These are phyloP conservation scores for Narcine bancroftii DNA, from an alignment of 2,113 vertebrate genomes.

Conservation along the genomic window DNA sequence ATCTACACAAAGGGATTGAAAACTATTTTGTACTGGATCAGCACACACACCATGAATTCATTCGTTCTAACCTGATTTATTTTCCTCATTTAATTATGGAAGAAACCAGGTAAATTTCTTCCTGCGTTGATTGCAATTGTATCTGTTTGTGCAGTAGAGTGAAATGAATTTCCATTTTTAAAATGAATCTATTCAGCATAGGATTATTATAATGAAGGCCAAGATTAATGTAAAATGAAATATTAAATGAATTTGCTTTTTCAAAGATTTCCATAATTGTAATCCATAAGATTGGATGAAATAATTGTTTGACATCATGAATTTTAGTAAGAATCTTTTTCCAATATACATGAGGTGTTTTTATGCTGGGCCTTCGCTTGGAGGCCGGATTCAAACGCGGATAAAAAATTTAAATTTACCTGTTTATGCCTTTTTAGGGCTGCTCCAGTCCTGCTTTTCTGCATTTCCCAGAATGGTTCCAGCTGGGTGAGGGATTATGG, in stretches of 20 bases:
- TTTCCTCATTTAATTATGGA: neutral
- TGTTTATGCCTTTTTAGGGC: too few species aligned
- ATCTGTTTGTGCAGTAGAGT: neutral
- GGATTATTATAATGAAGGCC: neutral
- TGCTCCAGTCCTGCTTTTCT: too few species aligned
- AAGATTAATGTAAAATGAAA: neutral
- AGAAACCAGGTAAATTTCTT: neutral
- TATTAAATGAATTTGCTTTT: neutral
- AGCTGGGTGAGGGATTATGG: too few species aligned
- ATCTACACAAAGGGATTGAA: neutral
- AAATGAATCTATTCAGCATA: neutral
- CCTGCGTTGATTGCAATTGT: neutral
- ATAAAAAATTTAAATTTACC: too few species aligned
- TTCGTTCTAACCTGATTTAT: neutral
- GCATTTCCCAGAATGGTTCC: too few species aligned
- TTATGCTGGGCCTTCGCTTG: too few species aligned
- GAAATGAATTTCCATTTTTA: neutral
- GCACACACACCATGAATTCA: neutral
- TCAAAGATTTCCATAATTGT: neutral
- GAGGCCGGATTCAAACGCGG: too few species aligned
- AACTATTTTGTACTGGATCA: neutral
- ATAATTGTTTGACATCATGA: neutral
- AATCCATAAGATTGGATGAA: neutral
- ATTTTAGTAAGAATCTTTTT: neutral
- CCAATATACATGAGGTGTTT: too few species aligned